Percentiles rank a stretch among this genome's conserved stretches.
phyloP scores from a whole-genome alignment of 2,888 invertebrate species.

The Scaptomyza caliginosa region DNA sequence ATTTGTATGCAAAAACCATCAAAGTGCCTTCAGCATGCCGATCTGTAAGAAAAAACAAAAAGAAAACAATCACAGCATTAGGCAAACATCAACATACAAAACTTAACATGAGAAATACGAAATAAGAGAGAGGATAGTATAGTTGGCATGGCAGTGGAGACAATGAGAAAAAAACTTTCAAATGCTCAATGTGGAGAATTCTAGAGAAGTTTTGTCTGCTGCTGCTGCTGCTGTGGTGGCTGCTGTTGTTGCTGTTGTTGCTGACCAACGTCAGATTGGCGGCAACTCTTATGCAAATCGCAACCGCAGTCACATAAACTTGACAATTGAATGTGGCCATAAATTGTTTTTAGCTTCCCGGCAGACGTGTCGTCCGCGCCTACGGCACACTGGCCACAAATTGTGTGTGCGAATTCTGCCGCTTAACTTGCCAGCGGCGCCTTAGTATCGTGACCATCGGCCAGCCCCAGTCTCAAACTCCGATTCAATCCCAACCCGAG shows the following conservation, averaged over 20 bases:
- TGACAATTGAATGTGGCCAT: conserved; percentile 83
- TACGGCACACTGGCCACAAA: conserved; percentile 41
- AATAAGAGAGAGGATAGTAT: not conserved
- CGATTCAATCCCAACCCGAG: not conserved
- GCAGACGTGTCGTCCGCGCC: conserved; percentile 45
- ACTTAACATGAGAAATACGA: not conserved
- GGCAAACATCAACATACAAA: not conserved
- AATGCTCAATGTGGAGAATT: conserved; percentile 59
- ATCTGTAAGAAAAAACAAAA: conserved; percentile 43
- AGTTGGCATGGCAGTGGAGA: conserved; percentile 8
- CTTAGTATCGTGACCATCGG: conserved; percentile 63
- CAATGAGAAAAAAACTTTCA: conserved; percentile 60
- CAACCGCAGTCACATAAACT: conserved; percentile 71
- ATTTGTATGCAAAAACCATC: conserved; percentile 75
- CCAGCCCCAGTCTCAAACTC: conserved; percentile 11
- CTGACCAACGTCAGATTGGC: conserved; percentile 27
- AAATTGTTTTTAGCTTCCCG: conserved; percentile 68
- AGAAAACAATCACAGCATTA: conserved; percentile 8
- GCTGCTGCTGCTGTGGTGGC: not conserved
- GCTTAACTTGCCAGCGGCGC: conserved; percentile 69
- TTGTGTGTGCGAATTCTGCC: conserved; percentile 64
- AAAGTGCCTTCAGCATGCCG: conserved; percentile 53
- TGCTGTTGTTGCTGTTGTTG: conserved; percentile 13
- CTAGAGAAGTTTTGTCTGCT: conserved; percentile 56
- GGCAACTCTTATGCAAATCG: conserved; percentile 72